A percentile compares a stretch with the other conserved stretches of the same genome.
phyloP scores from a whole-genome alignment of 2,113 vertebrate species.

The Tenrec ecaudatus region DNA sequence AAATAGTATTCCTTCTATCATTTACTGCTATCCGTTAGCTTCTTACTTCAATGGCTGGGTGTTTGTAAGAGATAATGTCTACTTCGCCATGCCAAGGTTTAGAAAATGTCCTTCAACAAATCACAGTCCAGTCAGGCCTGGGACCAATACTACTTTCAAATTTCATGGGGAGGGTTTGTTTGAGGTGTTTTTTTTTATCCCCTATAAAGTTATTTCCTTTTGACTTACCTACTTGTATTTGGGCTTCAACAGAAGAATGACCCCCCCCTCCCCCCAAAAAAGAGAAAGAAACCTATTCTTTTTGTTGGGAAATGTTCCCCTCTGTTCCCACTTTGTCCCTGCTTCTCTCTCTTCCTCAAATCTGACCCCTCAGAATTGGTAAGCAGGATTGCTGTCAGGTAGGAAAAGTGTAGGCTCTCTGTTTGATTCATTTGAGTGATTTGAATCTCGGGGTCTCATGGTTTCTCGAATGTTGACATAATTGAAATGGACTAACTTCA shows the following conservation, averaged over 20 bases:
- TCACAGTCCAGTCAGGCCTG: fast-evolving
- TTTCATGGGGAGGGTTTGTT: background rate
- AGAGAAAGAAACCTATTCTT: background rate
- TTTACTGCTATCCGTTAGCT: fast-evolving
- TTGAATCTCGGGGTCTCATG: background rate
- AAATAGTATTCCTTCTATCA: fast-evolving
- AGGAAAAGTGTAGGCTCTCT: background rate
- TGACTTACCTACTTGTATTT: fast-evolving
- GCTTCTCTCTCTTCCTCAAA: fast-evolving
- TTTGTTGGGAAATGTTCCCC: fast-evolving
- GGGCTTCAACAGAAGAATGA: fast-evolving
- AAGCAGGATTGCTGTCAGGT: fast-evolving
- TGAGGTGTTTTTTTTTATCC: too few relatives aligned
- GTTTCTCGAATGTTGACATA: background rate
- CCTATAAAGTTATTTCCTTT: background rate
- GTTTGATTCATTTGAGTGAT: background rate
- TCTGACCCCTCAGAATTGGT: fast-evolving
- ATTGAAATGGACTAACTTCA: background rate
- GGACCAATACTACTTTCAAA: fast-evolving
- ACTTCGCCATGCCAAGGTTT: fast-evolving
- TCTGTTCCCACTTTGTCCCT: fast-evolving
- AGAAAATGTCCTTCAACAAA: fast-evolving
- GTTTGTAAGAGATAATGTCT: background rate
- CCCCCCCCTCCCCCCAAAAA: too few relatives aligned
- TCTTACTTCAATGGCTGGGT: too few relatives aligned